Conservation (phyloP, 2,888 invertebrate species). For the Deilephila elpenor region DNA sequence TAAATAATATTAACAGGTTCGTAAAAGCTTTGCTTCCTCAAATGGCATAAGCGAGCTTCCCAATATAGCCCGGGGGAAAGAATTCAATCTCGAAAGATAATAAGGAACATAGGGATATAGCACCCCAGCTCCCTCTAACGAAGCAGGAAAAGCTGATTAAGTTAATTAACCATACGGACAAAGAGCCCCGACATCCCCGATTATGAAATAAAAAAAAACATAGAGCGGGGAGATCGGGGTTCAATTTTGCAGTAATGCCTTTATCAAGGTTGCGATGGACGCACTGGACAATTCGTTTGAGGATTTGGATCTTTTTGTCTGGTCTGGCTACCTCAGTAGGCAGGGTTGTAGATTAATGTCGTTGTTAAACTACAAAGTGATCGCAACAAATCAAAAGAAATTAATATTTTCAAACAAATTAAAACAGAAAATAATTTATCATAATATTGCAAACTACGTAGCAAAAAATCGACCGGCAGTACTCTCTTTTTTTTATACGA, state of each 20-base stretch:
- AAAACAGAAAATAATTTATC: too few species aligned
- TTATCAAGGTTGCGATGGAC: background rate
- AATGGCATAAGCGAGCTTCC: background rate
- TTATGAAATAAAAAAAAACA: background rate
- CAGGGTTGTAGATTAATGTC: background rate
- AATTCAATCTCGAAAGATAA: constrained; percentile 19
- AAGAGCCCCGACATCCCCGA: background rate
- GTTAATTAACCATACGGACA: constrained; percentile 11
- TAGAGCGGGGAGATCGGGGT: background rate
- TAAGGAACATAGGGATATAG: constrained; percentile 16
- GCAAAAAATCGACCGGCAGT: too few species aligned
- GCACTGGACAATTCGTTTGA: background rate
- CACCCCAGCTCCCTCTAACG: constrained; percentile 19
- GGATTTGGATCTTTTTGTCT: background rate
- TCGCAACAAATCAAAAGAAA: too few species aligned
- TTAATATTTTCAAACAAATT: too few species aligned
- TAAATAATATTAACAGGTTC: background rate
- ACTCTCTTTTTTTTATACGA: too few species aligned
- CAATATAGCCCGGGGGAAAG: constrained; percentile 7
- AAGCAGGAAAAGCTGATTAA: constrained; percentile 20
- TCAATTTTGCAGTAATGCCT: background rate
- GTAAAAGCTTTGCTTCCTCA: background rate
- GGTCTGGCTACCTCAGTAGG: background rate
- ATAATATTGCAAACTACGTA: too few species aligned
- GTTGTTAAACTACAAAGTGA: too few species aligned